Percentiles rank a stretch among this genome's conserved stretches.
Conservation (phyloP, 1,140 invertebrate genomes). For the Pseudobourletiella spinata region DNA sequence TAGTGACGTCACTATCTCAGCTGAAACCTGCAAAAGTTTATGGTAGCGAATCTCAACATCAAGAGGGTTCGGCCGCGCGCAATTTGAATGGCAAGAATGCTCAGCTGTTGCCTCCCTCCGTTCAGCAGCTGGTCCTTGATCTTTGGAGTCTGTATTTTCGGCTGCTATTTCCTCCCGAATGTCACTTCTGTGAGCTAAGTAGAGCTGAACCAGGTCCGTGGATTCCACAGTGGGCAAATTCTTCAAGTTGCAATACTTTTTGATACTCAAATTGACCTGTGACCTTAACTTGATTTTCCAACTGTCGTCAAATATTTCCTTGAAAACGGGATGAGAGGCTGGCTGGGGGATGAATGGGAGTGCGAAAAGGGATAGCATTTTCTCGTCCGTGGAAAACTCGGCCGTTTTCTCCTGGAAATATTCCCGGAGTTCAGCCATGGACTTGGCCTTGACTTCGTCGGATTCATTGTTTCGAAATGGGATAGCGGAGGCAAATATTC, state of each 20-base stretch:
- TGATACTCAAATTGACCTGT: neutral
- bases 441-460: neutral
- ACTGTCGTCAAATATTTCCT: slow-evolving; percentile 9
- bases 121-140: neutral
- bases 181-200: neutral
- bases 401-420: slow-evolving; percentile 18
- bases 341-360: slow-evolving; percentile 29
- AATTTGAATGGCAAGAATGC: neutral
- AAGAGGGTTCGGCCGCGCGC: neutral
- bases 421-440: slow-evolving; percentile 1
- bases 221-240: neutral
- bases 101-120: neutral
- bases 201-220: slow-evolving; percentile 1
- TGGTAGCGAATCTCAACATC: slow-evolving; percentile 2
- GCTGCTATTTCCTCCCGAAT: neutral
- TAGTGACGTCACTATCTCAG: neutral
- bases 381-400: slow-evolving; percentile 14
- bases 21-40: neutral
- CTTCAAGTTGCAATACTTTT: neutral
- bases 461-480: slow-evolving; percentile 7
- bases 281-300: slow-evolving; percentile 7
- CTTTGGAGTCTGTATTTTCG: neutral
- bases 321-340: slow-evolving; percentile 15
- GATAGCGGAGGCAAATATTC: slow-evolving; percentile 13
- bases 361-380: slow-evolving; percentile 26